phyloP scores from a whole-genome alignment of 2,797 vertebrate genomes.

The Melanotaenia maccullochi region DNA sequence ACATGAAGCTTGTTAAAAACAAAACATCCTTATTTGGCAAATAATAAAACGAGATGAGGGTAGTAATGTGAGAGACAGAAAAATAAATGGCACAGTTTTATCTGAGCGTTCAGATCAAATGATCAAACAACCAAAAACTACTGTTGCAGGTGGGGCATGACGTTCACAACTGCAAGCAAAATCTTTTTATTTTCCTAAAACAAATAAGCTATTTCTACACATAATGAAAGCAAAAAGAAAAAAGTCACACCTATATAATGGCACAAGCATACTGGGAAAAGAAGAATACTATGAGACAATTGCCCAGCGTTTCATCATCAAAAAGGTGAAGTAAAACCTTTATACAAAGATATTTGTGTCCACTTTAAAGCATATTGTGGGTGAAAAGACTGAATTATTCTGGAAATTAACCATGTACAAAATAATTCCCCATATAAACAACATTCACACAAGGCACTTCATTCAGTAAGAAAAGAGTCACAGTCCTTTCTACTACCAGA shows the following conservation, averaged over 20 bases:
- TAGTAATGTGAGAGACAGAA: slow-evolving; percentile 16
- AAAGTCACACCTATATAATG: slow-evolving; percentile 78
- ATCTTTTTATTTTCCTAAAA: slow-evolving; percentile 62
- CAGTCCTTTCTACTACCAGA: slow-evolving; percentile 87
- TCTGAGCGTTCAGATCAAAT: slow-evolving; percentile 54
- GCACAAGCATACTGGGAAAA: slow-evolving; percentile 68
- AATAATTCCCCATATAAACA: slow-evolving; percentile 91
- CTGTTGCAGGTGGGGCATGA: slow-evolving; percentile 37
- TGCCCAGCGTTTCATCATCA: slow-evolving; percentile 69
- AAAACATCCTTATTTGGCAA: slow-evolving; percentile 71
- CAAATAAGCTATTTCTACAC: slow-evolving; percentile 73
- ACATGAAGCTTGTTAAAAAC: slow-evolving; percentile 62
- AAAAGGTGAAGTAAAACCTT: slow-evolving; percentile 79
- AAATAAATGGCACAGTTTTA: slow-evolving; percentile 72
- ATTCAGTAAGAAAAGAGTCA: slow-evolving; percentile 90
- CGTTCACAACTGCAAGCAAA: slow-evolving; percentile 73
- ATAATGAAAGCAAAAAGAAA: slow-evolving; percentile 73
- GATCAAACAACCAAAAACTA: slow-evolving; percentile 49
- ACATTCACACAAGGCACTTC: slow-evolving; percentile 99
- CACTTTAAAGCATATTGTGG: slow-evolving; percentile 88
- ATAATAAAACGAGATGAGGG: slow-evolving; percentile 45
- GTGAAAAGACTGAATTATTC: slow-evolving; percentile 89
- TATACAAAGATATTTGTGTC: slow-evolving; percentile 83
- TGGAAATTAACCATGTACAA: slow-evolving; percentile 93
- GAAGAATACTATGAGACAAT: slow-evolving; percentile 64